Evolutionary conservation across 2,888 invertebrate species (phyloP).

Genomic region (Trilocha varians): DNA sequence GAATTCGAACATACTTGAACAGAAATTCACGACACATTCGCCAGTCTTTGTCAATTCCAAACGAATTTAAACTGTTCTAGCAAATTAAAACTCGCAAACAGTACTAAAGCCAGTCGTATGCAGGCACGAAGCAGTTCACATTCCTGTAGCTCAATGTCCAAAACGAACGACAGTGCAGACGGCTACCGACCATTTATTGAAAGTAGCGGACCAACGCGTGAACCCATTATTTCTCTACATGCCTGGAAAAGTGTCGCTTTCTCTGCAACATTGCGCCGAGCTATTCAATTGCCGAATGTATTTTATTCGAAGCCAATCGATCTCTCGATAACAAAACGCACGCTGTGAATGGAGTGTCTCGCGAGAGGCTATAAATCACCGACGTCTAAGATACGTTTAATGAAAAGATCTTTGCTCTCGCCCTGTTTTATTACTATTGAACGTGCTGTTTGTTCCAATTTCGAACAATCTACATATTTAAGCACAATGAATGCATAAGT

Average conservation of each 20-base stretch:
- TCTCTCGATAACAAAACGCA: conserved; percentile 66
- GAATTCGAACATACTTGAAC: no score
- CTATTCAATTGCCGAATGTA: conserved; percentile 67
- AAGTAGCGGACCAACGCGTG: conserved; percentile 59
- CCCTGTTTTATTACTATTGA: conserved; percentile 49
- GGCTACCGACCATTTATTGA: conserved; percentile 50
- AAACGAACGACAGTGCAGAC: conserved; percentile 11
- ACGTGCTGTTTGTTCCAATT: conserved; percentile 28
- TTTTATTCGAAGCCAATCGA: conserved; percentile 68
- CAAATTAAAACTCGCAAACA: not conserved
- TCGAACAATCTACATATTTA: conserved; percentile 23
- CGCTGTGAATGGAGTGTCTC: conserved; percentile 61
- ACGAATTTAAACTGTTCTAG: no score
- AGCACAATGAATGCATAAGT: not conserved
- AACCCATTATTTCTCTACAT: conserved; percentile 58
- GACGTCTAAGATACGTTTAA: conserved; percentile 61
- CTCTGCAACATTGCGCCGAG: conserved; percentile 62
- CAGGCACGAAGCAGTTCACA: not conserved
- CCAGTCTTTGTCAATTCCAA: no score
- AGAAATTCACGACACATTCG: no score
- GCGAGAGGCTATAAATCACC: conserved; percentile 63
- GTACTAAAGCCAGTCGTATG: not conserved
- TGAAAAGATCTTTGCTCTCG: conserved; percentile 56
- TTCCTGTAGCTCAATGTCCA: not conserved
- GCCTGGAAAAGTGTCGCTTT: conserved; percentile 64